A percentile compares a stretch with the other conserved stretches of the same genome.
Conservation (phyloP, 2,113 vertebrate species). For the Dasyornis broadbenti region DNA sequence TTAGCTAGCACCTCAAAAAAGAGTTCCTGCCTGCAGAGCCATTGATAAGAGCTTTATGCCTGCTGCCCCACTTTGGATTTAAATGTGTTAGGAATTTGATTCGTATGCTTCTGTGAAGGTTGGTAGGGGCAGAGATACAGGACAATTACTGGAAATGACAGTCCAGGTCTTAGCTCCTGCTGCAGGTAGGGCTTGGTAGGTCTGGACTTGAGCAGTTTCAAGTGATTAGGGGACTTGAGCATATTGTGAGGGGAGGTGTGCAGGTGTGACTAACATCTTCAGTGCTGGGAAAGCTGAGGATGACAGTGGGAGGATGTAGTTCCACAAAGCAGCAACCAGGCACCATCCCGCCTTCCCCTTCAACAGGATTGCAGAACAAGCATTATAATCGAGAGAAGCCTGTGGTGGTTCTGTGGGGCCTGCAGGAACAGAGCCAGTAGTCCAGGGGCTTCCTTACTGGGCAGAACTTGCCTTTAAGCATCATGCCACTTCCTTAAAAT, state of each 20-base stretch:
- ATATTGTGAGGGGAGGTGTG: no score
- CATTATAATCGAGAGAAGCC: not conserved
- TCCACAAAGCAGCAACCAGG: not conserved
- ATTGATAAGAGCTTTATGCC: fast-evolving
- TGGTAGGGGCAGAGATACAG: fast-evolving
- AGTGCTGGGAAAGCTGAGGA: not conserved
- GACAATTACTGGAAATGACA: not conserved
- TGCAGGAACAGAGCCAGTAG: not conserved
- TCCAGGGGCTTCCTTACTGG: fast-evolving
- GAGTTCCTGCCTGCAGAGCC: not conserved
- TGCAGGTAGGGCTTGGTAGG: not conserved
- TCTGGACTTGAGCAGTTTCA: fast-evolving
- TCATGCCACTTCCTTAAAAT: fast-evolving
- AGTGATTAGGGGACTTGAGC: not conserved
- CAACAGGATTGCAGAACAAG: not conserved
- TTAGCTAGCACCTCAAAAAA: not conserved
- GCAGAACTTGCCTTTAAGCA: not conserved
- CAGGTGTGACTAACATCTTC: not conserved
- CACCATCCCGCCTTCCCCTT: not conserved
- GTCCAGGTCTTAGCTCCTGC: not conserved
- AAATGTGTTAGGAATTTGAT: not conserved
- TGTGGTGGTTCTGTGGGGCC: no score
- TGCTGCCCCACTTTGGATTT: not conserved
- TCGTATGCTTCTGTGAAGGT: not conserved
- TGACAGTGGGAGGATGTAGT: not conserved